A percentile compares a stretch with the other conserved stretches of the same genome.
phyloP scores from a whole-genome alignment of 2,113 vertebrate genomes.

The Terrapene triunguis region DNA sequence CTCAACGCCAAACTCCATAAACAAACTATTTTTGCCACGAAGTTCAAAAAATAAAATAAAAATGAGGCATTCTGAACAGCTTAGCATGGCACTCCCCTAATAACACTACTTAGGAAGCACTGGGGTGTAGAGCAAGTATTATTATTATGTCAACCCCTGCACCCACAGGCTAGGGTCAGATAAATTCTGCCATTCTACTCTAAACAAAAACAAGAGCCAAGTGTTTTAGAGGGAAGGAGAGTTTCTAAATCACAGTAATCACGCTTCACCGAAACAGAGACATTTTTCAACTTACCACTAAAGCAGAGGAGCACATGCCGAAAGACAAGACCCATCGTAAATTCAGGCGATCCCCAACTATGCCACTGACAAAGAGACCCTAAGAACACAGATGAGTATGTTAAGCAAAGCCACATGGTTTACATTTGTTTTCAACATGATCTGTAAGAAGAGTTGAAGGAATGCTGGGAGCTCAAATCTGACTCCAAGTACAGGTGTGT shows the following conservation, averaged over 20 bases:
- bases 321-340: constrained; percentile 93
- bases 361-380: constrained; percentile 95
- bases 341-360: constrained; percentile 92
- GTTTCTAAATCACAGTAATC: background rate
- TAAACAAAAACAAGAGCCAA: background rate
- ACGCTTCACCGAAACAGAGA: background rate
- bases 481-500: background rate
- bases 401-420: constrained; percentile 9
- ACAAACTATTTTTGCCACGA: background rate
- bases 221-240: background rate
- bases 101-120: background rate
- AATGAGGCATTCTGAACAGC: background rate
- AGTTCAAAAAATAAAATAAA: background rate
- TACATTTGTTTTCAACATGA: background rate
- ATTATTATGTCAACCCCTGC: background rate
- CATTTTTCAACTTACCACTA: constrained; percentile 85
- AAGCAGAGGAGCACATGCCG: constrained; percentile 94
- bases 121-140: background rate
- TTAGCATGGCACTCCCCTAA: background rate
- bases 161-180: background rate
- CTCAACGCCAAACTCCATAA: background rate
- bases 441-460: background rate
- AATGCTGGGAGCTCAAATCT: background rate
- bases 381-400: constrained; percentile 65
- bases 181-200: background rate